These are phyloP conservation scores for Microcebus griseorufus DNA, from an alignment of 2,113 vertebrate species.

Conservation along the genomic window DNA sequence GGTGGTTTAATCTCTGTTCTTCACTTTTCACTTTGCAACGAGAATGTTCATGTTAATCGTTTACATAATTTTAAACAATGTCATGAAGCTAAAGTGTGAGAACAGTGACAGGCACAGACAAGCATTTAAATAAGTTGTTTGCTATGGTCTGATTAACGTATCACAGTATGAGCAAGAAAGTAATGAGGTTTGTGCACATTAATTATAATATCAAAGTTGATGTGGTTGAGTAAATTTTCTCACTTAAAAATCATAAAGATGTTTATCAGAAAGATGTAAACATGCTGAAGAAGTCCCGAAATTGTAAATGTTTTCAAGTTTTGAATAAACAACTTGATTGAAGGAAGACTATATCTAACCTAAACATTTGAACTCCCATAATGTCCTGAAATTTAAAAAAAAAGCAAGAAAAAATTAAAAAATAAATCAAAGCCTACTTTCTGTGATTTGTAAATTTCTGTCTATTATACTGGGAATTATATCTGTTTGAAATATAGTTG, in stretches of 20 bases:
- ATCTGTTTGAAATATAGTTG: neutral
- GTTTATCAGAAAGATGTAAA: neutral
- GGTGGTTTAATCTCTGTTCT: neutral
- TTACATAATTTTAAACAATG: neutral
- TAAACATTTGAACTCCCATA: no score
- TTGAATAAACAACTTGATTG: neutral
- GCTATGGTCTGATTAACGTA: neutral
- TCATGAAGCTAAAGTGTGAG: neutral
- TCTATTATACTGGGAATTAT: neutral
- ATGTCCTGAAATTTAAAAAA: no score
- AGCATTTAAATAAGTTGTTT: neutral
- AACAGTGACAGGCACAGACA: neutral
- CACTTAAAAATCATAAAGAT: neutral
- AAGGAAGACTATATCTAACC: neutral
- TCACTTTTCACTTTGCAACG: neutral
- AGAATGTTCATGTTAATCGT: neutral
- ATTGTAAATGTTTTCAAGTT: neutral
- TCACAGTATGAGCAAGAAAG: neutral
- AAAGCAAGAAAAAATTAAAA: neutral
- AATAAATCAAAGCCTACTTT: neutral
- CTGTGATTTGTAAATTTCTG: neutral
- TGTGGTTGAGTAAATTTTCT: neutral
- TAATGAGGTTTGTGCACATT: neutral
- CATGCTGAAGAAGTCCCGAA: neutral
- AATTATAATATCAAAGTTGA: neutral